Percentiles rank a stretch among this genome's conserved stretches.
Conservation (phyloP, 2,113 vertebrate species). For the Grammomys dolichurus region DNA sequence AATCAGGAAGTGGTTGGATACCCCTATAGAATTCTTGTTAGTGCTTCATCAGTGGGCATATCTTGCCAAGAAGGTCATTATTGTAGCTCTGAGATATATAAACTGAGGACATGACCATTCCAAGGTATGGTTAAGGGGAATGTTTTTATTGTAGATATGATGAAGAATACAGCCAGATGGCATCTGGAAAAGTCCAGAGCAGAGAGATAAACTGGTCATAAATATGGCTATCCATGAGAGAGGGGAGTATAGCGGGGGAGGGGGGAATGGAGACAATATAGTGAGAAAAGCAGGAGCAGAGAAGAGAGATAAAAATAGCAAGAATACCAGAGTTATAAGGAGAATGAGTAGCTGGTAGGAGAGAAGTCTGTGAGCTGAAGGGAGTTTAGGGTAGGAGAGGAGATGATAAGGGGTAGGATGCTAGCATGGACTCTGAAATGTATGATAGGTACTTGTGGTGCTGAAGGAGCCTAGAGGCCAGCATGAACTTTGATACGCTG, state of each 20-base stretch:
- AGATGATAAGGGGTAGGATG: background rate
- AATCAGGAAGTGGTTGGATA: background rate
- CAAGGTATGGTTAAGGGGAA: background rate
- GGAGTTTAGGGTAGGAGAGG: background rate
- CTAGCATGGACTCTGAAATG: background rate
- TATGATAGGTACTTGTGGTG: background rate
- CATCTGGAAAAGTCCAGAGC: background rate
- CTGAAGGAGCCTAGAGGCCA: background rate
- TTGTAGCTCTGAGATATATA: background rate
- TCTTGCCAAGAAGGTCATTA: background rate
- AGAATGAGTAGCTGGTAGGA: background rate
- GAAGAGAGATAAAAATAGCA: background rate
- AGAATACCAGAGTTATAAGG: background rate
- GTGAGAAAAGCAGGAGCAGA: background rate
- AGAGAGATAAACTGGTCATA: background rate
- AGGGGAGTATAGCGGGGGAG: background rate
- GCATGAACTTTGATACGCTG: background rate
- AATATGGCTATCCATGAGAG: background rate
- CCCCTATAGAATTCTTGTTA: background rate
- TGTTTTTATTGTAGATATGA: background rate
- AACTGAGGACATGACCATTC: background rate
- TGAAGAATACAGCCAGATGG: background rate
- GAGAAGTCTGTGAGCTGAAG: background rate
- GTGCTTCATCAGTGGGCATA: background rate
- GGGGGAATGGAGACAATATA: background rate